Evolutionary conservation across 2,888 invertebrate genomes (phyloP).

Genomic region (Selenia dentaria): DNA sequence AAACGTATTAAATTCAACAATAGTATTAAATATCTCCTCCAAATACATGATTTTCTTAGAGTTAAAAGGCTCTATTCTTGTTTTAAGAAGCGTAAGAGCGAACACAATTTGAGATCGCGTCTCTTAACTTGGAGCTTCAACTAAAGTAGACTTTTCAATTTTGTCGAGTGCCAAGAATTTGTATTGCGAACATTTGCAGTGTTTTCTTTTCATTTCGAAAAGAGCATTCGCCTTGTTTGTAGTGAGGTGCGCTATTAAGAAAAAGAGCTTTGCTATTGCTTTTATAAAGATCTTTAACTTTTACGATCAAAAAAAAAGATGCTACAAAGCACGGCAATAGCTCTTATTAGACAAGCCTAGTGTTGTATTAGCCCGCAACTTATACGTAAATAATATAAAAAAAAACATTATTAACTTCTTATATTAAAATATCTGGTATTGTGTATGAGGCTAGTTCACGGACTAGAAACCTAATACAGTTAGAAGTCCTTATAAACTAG

Average conservation of each 20-base stretch:
- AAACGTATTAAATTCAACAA: slow-evolving; percentile 2
- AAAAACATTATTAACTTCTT: no score
- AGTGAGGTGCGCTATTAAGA: slow-evolving; percentile 34
- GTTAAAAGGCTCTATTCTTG: slow-evolving; percentile 48
- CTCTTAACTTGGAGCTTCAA: slow-evolving; percentile 59
- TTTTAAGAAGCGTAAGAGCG: slow-evolving; percentile 63
- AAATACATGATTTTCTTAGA: slow-evolving; percentile 16
- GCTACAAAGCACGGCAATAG: no score
- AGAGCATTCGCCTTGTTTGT: slow-evolving; percentile 56
- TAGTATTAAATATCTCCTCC: slow-evolving; percentile 4
- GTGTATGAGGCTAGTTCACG: no score
- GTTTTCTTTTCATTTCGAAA: slow-evolving; percentile 76
- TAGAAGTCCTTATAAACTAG: no score
- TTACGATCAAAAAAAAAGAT: no score
- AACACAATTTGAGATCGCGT: slow-evolving; percentile 71
- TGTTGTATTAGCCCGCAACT: no score
- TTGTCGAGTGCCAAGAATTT: slow-evolving; percentile 74
- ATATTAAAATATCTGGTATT: no score
- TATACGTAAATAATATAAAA: no score
- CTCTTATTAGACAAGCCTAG: no score
- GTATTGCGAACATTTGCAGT: slow-evolving; percentile 59
- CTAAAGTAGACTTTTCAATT: slow-evolving; percentile 77
- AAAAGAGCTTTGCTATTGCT: slow-evolving; percentile 34
- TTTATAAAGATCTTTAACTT: slow-evolving; percentile 12
- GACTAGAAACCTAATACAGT: no score